Percentiles rank a stretch among this genome's conserved stretches.
Evolutionary conservation across 2,113 vertebrate genomes (phyloP).

Genomic region (Oceanodroma tethys): DNA sequence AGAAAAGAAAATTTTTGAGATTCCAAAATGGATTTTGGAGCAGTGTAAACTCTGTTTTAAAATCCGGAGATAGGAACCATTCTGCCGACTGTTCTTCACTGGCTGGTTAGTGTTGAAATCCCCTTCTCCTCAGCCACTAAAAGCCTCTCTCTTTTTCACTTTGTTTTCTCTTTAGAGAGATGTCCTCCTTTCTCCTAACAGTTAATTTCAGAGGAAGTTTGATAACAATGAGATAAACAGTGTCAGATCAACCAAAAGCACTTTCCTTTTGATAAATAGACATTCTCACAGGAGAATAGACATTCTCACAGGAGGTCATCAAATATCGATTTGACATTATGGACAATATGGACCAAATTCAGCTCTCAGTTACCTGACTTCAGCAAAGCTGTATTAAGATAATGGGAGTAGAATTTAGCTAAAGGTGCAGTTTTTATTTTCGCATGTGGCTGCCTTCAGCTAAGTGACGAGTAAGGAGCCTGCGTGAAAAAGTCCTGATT

Average conservation of each 20-base stretch:
- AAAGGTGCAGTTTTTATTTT: neutral
- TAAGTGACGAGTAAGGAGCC: neutral
- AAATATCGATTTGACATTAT: neutral
- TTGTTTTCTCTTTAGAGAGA: neutral
- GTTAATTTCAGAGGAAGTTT: neutral
- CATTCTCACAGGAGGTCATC: neutral
- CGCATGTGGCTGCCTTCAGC: neutral
- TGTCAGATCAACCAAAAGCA: neutral
- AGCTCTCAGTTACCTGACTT: neutral
- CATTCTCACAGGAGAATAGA: neutral
- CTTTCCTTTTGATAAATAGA: neutral
- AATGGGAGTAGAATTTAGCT: neutral
- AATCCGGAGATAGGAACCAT: neutral
- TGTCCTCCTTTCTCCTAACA: neutral
- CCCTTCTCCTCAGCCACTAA: neutral
- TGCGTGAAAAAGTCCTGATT: neutral
- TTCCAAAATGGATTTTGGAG: neutral
- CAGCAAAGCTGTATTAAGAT: neutral
- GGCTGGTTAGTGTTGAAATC: neutral
- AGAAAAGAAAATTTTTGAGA: neutral
- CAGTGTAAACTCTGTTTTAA: neutral
- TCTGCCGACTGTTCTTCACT: neutral
- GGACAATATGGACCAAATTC: neutral
- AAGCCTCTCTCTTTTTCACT: neutral
- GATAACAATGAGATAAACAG: neutral